phyloP scores from a whole-genome alignment of 2,797 vertebrate species.

The Agapornis canus region DNA sequence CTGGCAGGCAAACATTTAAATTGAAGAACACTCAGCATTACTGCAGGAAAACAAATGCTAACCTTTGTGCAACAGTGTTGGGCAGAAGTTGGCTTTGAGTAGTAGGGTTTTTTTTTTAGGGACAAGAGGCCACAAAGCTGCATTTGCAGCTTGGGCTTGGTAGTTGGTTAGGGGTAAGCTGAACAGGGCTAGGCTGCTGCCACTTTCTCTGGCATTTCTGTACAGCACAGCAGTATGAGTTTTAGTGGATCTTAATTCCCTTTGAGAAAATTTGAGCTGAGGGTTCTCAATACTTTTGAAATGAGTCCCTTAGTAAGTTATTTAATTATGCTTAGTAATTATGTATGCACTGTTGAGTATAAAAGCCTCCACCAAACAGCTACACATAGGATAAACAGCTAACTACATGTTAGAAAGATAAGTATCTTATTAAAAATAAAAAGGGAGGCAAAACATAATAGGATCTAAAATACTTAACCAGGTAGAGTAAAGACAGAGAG shows the following conservation, averaged over 20 bases:
- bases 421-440: slow-evolving; percentile 36
- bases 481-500: background rate
- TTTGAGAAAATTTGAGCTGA: background rate
- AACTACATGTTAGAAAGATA: background rate
- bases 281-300: background rate
- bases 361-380: background rate
- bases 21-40: background rate
- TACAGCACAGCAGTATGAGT: background rate
- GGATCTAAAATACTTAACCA: slow-evolving; percentile 41
- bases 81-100: background rate
- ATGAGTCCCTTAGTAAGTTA: background rate
- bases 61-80: background rate
- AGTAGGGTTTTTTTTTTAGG: background rate
- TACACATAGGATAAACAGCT: background rate
- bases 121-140: background rate
- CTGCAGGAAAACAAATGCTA: background rate
- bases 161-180: background rate
- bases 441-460: slow-evolving; percentile 26
- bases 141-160: background rate
- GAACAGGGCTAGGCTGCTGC: background rate
- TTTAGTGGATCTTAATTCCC: background rate
- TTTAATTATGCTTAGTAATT: background rate
- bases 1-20: background rate
- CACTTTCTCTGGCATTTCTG: background rate
- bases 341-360: background rate